phyloP scores from a whole-genome alignment of 2,888 invertebrate genomes.

The Hirtodrosophila histrioides region DNA sequence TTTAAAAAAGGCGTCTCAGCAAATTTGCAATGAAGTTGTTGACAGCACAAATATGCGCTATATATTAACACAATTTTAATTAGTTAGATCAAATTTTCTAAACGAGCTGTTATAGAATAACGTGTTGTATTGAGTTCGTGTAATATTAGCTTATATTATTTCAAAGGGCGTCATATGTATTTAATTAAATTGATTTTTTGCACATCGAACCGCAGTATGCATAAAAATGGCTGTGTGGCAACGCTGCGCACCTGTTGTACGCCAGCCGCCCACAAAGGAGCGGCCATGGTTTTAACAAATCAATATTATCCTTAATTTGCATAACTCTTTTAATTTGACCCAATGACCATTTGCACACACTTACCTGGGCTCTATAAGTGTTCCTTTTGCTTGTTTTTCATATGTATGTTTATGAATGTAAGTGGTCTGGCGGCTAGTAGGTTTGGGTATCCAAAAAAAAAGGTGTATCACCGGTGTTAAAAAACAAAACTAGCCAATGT shows the following conservation, averaged over 20 bases:
- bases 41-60: too few relatives aligned
- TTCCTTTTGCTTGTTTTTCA: background rate
- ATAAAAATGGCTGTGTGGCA: slow-evolving; percentile 29
- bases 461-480: background rate
- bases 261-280: slow-evolving; percentile 53
- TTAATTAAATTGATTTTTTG: slow-evolving; percentile 42
- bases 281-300: slow-evolving; percentile 42
- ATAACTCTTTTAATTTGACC: slow-evolving; percentile 11
- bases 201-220: background rate
- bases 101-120: too few relatives aligned
- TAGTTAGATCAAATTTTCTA: too few relatives aligned
- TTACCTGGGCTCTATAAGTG: slow-evolving; percentile 25
- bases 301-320: slow-evolving; percentile 41
- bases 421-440: background rate
- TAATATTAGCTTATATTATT: too few relatives aligned
- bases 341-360: slow-evolving; percentile 7
- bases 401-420: background rate
- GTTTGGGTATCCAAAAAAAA: slow-evolving; percentile 1
- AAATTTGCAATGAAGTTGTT: too few relatives aligned
- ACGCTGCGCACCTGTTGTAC: slow-evolving; percentile 69
- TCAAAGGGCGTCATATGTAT: background rate
- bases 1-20: too few relatives aligned
- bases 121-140: too few relatives aligned
- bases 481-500: background rate
- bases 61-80: too few relatives aligned